Percentiles rank a stretch among this genome's conserved stretches.
These are phyloP conservation scores for Charanyca ferruginea DNA, from an alignment of 2,888 invertebrate genomes.

Conservation along the genomic window DNA sequence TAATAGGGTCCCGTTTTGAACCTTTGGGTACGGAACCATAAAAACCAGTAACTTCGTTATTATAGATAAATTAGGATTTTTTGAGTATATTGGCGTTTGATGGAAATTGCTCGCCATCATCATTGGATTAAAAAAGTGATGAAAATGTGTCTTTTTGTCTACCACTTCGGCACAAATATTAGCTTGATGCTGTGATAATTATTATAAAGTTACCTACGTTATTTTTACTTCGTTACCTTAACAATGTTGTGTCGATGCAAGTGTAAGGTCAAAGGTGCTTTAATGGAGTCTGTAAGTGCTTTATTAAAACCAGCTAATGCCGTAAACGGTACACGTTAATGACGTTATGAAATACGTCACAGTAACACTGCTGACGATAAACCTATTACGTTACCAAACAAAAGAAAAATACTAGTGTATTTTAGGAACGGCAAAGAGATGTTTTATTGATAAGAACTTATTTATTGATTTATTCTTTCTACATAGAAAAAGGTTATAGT, in stretches of 20 bases:
- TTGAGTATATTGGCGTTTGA: too few species aligned
- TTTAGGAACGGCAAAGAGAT: slow-evolving; percentile 4
- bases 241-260: slow-evolving; percentile 6
- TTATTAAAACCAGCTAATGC: slow-evolving; percentile 38
- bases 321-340: slow-evolving; percentile 18
- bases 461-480: slow-evolving; percentile 42
- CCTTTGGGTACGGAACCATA: too few species aligned
- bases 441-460: slow-evolving; percentile 34
- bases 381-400: slow-evolving; percentile 18
- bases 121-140: too few species aligned
- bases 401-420: slow-evolving; percentile 12
- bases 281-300: slow-evolving; percentile 34
- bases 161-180: neutral
- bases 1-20: too few species aligned
- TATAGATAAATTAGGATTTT: too few species aligned
- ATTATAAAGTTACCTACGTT: neutral
- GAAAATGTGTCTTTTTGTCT: too few species aligned
- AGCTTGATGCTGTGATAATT: neutral
- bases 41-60: too few species aligned
- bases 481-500: slow-evolving; percentile 20
- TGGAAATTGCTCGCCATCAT: too few species aligned
- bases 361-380: slow-evolving; percentile 16
- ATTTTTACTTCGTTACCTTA: slow-evolving; percentile 22
- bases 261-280: slow-evolving; percentile 32
- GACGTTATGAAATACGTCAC: slow-evolving; percentile 42